phyloP scores from a whole-genome alignment of 1,140 invertebrate species.

The Chironomus tepperi region DNA sequence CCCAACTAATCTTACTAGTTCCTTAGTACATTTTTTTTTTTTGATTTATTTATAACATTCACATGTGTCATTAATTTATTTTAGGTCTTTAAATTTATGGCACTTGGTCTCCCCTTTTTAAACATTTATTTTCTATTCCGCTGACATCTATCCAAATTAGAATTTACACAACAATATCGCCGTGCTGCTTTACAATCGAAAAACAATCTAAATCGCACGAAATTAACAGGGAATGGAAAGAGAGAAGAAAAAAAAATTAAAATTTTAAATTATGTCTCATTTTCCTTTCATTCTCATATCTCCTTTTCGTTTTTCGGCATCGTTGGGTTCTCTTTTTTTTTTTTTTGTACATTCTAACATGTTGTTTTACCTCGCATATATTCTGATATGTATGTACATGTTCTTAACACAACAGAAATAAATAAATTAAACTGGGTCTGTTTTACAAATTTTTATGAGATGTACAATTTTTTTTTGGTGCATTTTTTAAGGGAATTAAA shows the following conservation, averaged over 20 bases:
- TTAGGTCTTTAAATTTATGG: slow-evolving; percentile 6
- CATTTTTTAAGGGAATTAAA: no score
- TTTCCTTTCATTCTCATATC: not conserved
- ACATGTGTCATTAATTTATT: slow-evolving; percentile 24
- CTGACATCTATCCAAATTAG: no score
- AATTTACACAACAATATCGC: not conserved
- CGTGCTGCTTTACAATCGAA: not conserved
- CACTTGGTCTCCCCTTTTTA: not conserved
- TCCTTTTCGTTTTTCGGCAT: not conserved
- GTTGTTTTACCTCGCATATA: not conserved
- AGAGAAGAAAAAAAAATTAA: slow-evolving; percentile 16
- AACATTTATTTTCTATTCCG: not conserved
- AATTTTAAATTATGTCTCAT: slow-evolving; percentile 24
- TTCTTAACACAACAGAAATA: not conserved
- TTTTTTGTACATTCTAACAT: not conserved
- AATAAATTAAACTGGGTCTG: not conserved
- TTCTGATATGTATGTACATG: not conserved
- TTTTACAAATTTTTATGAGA: slow-evolving; percentile 12
- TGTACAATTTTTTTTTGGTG: not conserved
- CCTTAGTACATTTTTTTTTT: no score
- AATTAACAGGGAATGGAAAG: not conserved
- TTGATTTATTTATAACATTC: slow-evolving; percentile 24
- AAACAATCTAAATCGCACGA: slow-evolving; percentile 15
- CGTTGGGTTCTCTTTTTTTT: slow-evolving; percentile 10
- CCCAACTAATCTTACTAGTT: not conserved